Conservation (phyloP, 2,888 invertebrate genomes). For the Heliconius cydno region DNA sequence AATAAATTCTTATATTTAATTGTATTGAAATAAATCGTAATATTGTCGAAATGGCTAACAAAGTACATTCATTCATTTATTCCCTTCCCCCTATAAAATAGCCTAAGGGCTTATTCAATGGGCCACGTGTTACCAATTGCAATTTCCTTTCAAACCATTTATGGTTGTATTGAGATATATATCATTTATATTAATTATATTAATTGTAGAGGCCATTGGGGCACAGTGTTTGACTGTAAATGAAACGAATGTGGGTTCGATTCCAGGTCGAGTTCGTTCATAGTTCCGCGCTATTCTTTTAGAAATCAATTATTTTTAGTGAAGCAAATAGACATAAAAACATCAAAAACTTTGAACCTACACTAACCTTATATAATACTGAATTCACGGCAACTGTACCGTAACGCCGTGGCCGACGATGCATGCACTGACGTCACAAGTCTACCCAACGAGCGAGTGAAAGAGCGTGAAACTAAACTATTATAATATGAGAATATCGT, state of each 20-base stretch:
- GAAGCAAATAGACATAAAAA: neutral
- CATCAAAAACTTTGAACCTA: neutral
- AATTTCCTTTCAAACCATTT: conserved; percentile 22
- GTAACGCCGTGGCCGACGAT: conserved; percentile 2
- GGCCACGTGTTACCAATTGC: conserved; percentile 17
- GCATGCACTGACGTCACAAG: conserved; percentile 10
- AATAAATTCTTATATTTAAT: too few relatives aligned
- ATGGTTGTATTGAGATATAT: conserved; percentile 3
- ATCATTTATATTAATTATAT: neutral
- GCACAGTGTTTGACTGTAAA: neutral
- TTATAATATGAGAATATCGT: conserved; percentile 10
- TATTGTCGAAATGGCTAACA: neutral
- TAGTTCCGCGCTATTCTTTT: too few relatives aligned
- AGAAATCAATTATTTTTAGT: too few relatives aligned
- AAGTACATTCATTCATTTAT: neutral
- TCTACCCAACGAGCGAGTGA: conserved; percentile 9
- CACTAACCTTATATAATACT: neutral
- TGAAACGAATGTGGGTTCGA: neutral
- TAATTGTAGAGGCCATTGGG: neutral
- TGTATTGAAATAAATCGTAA: too few relatives aligned
- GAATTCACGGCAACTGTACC: neutral
- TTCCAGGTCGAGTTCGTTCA: neutral
- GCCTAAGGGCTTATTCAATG: conserved; percentile 8
- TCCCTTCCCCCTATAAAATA: conserved; percentile 1
- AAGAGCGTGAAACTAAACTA: conserved; percentile 18